Conservation (phyloP, 2,888 invertebrate species). For the Opisthograptis luteolata region DNA sequence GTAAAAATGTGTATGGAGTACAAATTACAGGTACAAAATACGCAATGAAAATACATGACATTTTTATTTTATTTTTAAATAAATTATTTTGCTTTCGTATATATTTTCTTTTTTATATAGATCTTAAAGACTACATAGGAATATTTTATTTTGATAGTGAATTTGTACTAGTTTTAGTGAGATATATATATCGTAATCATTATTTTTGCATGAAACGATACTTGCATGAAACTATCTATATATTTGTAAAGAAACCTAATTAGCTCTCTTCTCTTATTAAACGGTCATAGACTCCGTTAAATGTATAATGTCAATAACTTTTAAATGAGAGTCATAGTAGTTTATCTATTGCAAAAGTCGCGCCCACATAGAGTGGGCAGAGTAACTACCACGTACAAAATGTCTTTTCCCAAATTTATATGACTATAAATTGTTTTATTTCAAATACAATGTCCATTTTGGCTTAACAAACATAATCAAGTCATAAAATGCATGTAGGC, state of each 20-base stretch:
- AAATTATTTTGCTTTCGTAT: too few relatives aligned
- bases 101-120: too few relatives aligned
- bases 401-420: constrained; percentile 41
- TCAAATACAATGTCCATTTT: constrained; percentile 20
- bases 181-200: too few relatives aligned
- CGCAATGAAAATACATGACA: too few relatives aligned
- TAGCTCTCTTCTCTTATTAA: not conserved
- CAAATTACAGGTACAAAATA: not conserved
- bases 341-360: constrained; percentile 40
- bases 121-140: too few relatives aligned
- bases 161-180: too few relatives aligned
- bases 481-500: constrained; percentile 14
- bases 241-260: too few relatives aligned
- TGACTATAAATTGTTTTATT: constrained; percentile 38
- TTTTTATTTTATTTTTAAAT: too few relatives aligned
- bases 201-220: too few relatives aligned
- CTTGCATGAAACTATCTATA: too few relatives aligned
- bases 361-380: constrained; percentile 47
- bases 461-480: constrained; percentile 19
- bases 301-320: constrained; percentile 6
- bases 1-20: too few relatives aligned
- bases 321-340: not conserved
- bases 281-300: not conserved
- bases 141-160: too few relatives aligned
- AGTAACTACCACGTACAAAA: constrained; percentile 42